Evolutionary conservation across 1,140 invertebrate species (phyloP).

Genomic region (Ruditapes philippinarum): DNA sequence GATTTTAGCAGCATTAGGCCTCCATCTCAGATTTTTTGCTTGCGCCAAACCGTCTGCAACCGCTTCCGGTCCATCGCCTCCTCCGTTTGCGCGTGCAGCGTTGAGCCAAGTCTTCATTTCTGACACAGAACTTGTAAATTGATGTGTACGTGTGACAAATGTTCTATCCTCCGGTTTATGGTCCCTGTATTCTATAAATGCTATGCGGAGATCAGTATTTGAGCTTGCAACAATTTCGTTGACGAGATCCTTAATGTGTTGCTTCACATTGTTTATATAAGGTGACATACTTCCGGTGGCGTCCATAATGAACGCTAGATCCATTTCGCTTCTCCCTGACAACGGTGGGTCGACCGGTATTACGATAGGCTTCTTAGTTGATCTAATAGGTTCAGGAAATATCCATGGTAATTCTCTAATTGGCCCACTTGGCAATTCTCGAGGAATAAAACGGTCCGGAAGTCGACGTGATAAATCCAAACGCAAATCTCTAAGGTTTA

Average conservation of each 20-base stretch:
- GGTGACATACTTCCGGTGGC: constrained; percentile 77
- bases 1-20: constrained; percentile 73
- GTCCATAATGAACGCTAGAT: constrained; percentile 81
- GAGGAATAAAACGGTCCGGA: too few species aligned
- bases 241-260: constrained; percentile 76
- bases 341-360: neutral
- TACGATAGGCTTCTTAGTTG: too few species aligned
- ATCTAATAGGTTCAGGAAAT: too few species aligned
- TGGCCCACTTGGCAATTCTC: too few species aligned
- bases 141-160: constrained; percentile 72
- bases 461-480: too few species aligned
- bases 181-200: constrained; percentile 78
- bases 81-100: constrained; percentile 67
- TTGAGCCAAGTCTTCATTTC: constrained; percentile 78
- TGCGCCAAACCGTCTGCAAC: constrained; percentile 76
- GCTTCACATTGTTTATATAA: constrained; percentile 72
- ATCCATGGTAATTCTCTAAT: too few species aligned
- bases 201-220: constrained; percentile 73
- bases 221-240: constrained; percentile 76
- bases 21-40: constrained; percentile 72
- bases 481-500: too few species aligned
- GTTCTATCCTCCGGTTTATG: constrained; percentile 71
- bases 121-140: constrained; percentile 72
- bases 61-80: constrained; percentile 78
- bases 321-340: constrained; percentile 34